A percentile compares a stretch with the other conserved stretches of the same genome.
Conservation (phyloP, 2,113 vertebrate species). For the Tupaia tana region DNA sequence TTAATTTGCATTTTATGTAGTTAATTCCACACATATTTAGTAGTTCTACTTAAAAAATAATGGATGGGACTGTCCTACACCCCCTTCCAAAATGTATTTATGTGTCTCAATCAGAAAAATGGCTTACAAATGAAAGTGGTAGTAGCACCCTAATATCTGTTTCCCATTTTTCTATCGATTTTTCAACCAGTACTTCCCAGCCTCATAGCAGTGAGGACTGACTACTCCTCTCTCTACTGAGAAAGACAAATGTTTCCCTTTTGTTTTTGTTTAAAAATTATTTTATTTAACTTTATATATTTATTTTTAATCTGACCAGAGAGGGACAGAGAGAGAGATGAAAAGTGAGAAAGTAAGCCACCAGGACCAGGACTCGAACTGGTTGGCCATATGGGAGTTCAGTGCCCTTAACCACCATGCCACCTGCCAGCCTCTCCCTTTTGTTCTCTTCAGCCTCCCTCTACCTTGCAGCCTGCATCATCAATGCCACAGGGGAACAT, state of each 20-base stretch:
- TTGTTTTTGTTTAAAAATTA: background rate
- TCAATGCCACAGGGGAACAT: fast-evolving
- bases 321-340: too few relatives aligned
- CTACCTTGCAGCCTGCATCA: background rate
- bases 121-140: background rate
- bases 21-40: background rate
- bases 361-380: too few relatives aligned
- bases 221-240: background rate
- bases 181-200: background rate
- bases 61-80: background rate
- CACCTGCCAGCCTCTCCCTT: background rate
- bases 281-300: too few relatives aligned
- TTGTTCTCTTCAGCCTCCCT: background rate
- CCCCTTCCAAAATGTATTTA: background rate
- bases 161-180: background rate
- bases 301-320: too few relatives aligned
- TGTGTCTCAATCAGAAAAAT: background rate
- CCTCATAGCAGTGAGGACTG: background rate
- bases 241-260: background rate
- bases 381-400: too few relatives aligned
- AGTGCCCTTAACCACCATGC: too few relatives aligned
- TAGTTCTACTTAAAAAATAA: background rate
- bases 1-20: background rate
- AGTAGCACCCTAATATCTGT: background rate
- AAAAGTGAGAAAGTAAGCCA: too few relatives aligned